Percentiles rank a stretch among this genome's conserved stretches.
phyloP scores from a whole-genome alignment of 1,140 invertebrate species.

The Micrasema minimum region DNA sequence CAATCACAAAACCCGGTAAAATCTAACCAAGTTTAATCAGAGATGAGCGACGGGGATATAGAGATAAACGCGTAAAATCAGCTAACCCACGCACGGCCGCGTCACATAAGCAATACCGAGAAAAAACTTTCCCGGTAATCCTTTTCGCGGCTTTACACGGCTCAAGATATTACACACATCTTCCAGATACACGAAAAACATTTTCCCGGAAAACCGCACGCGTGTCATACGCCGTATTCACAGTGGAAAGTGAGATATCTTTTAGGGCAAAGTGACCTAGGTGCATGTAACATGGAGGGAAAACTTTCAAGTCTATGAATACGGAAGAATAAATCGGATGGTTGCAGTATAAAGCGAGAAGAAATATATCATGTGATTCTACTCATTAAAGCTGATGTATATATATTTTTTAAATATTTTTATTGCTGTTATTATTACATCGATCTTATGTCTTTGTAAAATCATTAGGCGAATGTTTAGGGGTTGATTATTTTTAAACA shows the following conservation, averaged over 20 bases:
- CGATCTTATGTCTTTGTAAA: no score
- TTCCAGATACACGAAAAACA: neutral
- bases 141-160: slow-evolving; percentile 21
- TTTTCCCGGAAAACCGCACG: slow-evolving; percentile 1
- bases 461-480: no score
- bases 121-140: slow-evolving; percentile 30
- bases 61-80: slow-evolving; percentile 15
- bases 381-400: no score
- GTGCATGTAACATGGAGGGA: neutral
- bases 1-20: neutral
- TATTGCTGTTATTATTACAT: no score
- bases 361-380: neutral
- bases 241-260: neutral
- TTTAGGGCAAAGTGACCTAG: neutral
- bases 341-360: neutral
- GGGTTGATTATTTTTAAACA: no score
- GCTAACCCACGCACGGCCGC: slow-evolving; percentile 18
- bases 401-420: no score
- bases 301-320: neutral
- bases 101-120: neutral
- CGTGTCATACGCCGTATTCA: slow-evolving; percentile 4
- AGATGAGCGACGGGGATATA: neutral
- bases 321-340: no score
- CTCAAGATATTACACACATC: slow-evolving; percentile 21
- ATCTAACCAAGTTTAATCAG: slow-evolving; percentile 20